phyloP scores from a whole-genome alignment of 2,113 vertebrate genomes.

The Zosterops pallidus region DNA sequence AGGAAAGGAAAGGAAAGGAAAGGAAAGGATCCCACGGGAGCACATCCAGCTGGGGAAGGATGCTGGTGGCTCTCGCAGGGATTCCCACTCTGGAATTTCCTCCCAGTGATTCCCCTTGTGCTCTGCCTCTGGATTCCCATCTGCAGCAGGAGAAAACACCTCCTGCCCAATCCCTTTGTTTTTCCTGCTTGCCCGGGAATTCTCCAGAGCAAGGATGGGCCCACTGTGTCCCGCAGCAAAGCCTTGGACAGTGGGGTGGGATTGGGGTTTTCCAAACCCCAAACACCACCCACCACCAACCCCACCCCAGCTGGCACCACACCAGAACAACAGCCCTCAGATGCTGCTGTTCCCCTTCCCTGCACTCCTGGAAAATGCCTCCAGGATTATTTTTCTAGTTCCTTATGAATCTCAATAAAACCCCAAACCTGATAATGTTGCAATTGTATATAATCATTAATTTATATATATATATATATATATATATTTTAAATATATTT shows the following conservation, averaged over 20 bases:
- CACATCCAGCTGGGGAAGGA: neutral
- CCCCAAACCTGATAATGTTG: neutral
- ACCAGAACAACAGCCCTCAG: neutral
- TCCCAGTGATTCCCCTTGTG: neutral
- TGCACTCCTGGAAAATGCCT: neutral
- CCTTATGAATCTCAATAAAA: neutral
- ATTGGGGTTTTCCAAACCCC: neutral
- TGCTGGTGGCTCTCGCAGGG: rapidly evolving
- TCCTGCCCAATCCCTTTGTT: neutral
- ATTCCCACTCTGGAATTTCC: neutral
- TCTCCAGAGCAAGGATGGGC: neutral
- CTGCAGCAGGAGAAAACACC: neutral
- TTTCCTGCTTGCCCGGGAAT: neutral
- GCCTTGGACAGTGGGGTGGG: neutral
- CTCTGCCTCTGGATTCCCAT: neutral
- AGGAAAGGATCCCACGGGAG: rapidly evolving
- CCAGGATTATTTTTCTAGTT: neutral
- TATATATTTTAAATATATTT: neutral
- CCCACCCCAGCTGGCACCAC: neutral
- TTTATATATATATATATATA: neutral
- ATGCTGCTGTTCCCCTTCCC: neutral
- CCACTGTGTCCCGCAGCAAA: neutral
- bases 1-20: neutral
- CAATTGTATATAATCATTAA: neutral
- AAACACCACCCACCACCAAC: rapidly evolving